phyloP scores from a whole-genome alignment of 2,797 vertebrate genomes.

The Triplophysa bombifrons region DNA sequence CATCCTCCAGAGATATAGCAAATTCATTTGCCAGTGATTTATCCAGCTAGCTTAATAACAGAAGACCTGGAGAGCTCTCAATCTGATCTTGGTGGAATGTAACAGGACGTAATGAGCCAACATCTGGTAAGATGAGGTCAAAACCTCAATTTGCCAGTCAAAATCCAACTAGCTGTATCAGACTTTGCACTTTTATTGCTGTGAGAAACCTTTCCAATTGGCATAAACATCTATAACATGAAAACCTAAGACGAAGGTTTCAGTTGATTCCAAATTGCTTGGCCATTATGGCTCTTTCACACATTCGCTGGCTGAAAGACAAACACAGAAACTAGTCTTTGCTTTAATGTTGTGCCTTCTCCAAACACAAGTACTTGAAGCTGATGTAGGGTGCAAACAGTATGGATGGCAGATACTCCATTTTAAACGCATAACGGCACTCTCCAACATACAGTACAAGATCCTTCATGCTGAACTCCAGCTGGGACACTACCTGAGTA shows the following conservation, averaged over 20 bases:
- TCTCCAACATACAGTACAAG: background rate
- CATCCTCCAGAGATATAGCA: conserved; percentile 7
- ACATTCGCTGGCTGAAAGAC: background rate
- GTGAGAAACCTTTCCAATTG: background rate
- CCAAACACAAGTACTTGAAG: conserved; percentile 11
- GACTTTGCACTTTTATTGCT: background rate
- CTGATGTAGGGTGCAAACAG: conserved; percentile 41
- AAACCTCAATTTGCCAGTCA: conserved; percentile 3
- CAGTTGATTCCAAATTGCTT: background rate
- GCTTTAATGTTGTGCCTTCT: conserved; percentile 29
- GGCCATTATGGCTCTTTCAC: background rate
- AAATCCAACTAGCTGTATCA: background rate
- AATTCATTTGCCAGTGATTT: conserved; percentile 11
- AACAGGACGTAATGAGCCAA: background rate
- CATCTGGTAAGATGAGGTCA: conserved; percentile 8
- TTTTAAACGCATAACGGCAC: background rate
- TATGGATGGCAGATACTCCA: conserved; percentile 37
- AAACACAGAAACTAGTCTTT: conserved; percentile 13
- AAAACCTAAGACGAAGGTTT: background rate
- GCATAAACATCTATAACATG: background rate
- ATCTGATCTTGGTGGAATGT: background rate
- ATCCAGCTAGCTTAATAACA: conserved; percentile 20
- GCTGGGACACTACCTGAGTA: background rate
- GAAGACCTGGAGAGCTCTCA: conserved; percentile 3
- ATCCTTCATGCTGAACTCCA: conserved; percentile 1